These are phyloP conservation scores for Paralichthys olivaceus DNA, from an alignment of 2,113 vertebrate species.

Conservation along the genomic window DNA sequence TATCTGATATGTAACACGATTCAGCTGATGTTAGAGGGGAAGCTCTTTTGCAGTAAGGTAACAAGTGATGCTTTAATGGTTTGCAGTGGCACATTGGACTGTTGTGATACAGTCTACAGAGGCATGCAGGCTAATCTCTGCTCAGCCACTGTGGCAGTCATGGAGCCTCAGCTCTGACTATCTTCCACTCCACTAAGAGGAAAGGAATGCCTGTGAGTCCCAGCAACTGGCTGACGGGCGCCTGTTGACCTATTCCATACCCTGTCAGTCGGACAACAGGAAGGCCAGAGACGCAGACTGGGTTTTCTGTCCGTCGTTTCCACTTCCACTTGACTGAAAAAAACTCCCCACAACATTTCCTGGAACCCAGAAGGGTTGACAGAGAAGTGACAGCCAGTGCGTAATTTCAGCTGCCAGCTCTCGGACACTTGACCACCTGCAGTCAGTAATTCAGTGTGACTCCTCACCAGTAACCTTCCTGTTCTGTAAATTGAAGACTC, in stretches of 20 bases:
- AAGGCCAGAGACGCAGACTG: constrained; percentile 59
- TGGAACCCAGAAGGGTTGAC: constrained; percentile 42
- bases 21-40: not conserved
- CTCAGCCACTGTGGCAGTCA: constrained; percentile 60
- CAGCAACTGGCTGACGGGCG: constrained; percentile 47
- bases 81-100: constrained; percentile 12
- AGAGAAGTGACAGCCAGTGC: constrained; percentile 19
- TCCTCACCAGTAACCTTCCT: constrained; percentile 43
- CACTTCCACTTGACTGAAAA: constrained; percentile 62
- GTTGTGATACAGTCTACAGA: constrained; percentile 15
- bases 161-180: constrained; percentile 55
- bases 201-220: constrained; percentile 66
- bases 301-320: constrained; percentile 46
- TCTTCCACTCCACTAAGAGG: constrained; percentile 64
- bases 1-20: not conserved
- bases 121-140: constrained; percentile 30
- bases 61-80: not conserved
- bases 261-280: constrained; percentile 70
- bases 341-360: constrained; percentile 65
- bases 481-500: constrained; percentile 46
- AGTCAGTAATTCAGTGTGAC: constrained; percentile 55
- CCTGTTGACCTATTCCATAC: constrained; percentile 63
- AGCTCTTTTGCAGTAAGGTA: not conserved
- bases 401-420: constrained; percentile 52
- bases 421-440: constrained; percentile 58